phyloP scores from a whole-genome alignment of 1,140 invertebrate genomes.

The Drosophila sturtevanti region DNA sequence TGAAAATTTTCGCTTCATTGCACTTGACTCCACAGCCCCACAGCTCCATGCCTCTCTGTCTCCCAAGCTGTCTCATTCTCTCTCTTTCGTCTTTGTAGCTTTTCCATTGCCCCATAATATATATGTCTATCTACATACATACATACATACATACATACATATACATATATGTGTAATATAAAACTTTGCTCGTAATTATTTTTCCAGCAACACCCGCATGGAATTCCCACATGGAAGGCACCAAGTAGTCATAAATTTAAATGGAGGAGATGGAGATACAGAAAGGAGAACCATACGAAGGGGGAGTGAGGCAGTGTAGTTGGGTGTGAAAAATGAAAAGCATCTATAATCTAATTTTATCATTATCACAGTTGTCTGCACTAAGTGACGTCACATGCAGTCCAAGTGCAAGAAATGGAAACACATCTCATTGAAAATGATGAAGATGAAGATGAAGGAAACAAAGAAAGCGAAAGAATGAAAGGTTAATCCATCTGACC shows the following conservation, averaged over 20 bases:
- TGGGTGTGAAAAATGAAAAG: constrained; percentile 78
- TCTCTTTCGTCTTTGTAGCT: neutral
- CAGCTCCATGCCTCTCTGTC: constrained; percentile 12
- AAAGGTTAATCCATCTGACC: constrained; percentile 5
- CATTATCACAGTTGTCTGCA: constrained; percentile 78
- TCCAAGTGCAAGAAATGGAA: constrained; percentile 16
- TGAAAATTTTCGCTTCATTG: constrained; percentile 67
- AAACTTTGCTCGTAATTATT: constrained; percentile 78
- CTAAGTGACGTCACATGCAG: constrained; percentile 72
- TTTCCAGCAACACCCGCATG: constrained; percentile 71
- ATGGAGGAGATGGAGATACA: neutral
- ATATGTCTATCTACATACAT: no score
- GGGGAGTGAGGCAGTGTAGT: constrained; percentile 11
- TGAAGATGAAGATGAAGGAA: neutral
- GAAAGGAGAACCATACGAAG: neutral
- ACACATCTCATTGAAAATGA: neutral
- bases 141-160: no score
- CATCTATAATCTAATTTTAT: constrained; percentile 81
- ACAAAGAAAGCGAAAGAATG: neutral
- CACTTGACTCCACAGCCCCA: constrained; percentile 58
- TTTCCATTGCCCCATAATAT: constrained; percentile 28
- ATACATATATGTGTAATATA: constrained; percentile 72
- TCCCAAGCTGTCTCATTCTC: neutral
- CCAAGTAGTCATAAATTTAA: constrained; percentile 64
- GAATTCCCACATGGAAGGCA: constrained; percentile 63